Percentiles rank a stretch among this genome's conserved stretches.
phyloP scores from a whole-genome alignment of 2,888 invertebrate species.

The Scaptomyza caliginosa region DNA sequence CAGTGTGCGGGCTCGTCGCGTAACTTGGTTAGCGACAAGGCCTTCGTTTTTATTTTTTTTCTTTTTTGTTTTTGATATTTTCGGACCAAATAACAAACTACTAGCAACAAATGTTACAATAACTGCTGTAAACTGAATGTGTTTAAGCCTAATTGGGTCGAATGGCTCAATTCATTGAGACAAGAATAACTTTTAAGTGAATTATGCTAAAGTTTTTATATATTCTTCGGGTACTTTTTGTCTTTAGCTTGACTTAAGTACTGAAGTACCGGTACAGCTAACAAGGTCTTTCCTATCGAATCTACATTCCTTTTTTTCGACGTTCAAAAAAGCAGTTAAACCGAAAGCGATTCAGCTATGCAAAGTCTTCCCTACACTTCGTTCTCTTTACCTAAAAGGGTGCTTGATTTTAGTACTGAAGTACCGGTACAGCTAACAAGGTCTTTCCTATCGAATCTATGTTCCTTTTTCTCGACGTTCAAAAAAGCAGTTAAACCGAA shows the following conservation, averaged over 20 bases:
- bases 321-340: neutral
- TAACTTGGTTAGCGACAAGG: conserved; percentile 57
- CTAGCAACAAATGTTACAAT: conserved; percentile 29
- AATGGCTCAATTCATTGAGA: conserved; percentile 3
- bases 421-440: neutral
- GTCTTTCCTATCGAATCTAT: neutral
- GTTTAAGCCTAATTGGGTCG: conserved; percentile 17
- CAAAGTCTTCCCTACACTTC: conserved; percentile 1
- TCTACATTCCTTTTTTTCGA: neutral
- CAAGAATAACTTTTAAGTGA: no score
- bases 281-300: neutral
- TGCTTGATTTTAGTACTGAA: no score
- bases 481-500: neutral
- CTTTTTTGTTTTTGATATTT: conserved; percentile 1
- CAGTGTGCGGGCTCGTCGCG: conserved; percentile 52
- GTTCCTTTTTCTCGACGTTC: neutral
- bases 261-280: neutral
- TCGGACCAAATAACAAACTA: conserved; percentile 9
- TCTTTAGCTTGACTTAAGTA: no score
- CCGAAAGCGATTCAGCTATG: neutral
- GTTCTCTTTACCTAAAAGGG: neutral
- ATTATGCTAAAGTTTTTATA: no score
- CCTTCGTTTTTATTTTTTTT: no score
- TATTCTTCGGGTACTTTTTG: no score
- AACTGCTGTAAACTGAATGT: conserved; percentile 18